These are phyloP conservation scores for Saiga tatarica DNA, from an alignment of 2,113 vertebrate genomes.

Conservation along the genomic window DNA sequence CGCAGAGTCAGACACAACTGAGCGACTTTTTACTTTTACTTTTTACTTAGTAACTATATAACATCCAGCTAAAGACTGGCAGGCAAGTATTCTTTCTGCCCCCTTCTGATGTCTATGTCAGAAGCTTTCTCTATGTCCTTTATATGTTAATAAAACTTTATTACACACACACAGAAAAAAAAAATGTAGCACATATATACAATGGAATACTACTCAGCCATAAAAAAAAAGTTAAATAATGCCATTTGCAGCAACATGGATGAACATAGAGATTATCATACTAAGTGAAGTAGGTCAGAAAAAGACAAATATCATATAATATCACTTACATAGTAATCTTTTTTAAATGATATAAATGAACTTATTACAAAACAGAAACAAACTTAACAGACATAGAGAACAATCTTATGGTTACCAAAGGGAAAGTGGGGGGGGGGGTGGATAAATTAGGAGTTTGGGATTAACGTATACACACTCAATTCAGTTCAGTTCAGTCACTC, in stretches of 20 bases:
- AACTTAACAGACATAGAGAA: neutral
- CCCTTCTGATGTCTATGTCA: too few species aligned
- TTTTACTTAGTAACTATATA: too few species aligned
- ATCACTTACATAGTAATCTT: neutral
- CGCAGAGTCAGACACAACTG: too few species aligned
- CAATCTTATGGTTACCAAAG: neutral
- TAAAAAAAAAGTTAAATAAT: neutral
- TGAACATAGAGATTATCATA: neutral
- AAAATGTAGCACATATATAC: neutral
- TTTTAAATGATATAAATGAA: neutral
- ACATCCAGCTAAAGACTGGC: too few species aligned
- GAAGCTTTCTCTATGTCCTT: too few species aligned
- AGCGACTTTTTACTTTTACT: too few species aligned
- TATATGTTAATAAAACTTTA: too few species aligned
- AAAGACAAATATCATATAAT: neutral
- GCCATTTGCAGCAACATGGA: neutral
- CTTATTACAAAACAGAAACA: neutral
- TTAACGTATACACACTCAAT: neutral
- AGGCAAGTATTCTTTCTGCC: too few species aligned
- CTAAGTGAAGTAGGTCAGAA: neutral
- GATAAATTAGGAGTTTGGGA: neutral
- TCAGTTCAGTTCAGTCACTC: neutral
- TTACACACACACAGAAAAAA: too few species aligned
- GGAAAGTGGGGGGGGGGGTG: rapidly evolving
- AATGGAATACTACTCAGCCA: neutral